Evolutionary conservation across 2,888 invertebrate species (phyloP), one percentile per base, ranked within the genome.

Genomic region (Pyrocoelia pectoralis): DNA sequence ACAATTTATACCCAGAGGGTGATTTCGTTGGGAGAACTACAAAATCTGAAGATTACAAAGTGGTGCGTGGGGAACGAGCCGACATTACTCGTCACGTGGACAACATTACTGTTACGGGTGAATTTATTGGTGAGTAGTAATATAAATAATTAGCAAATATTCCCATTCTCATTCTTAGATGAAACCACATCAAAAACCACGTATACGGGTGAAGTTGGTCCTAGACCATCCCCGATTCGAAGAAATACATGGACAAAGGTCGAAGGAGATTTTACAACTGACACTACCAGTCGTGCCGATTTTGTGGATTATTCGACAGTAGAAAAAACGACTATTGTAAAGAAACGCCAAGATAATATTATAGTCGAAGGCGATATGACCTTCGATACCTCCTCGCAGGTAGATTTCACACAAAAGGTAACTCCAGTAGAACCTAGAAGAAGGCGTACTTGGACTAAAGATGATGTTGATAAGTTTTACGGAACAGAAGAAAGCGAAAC

Each of bases 221-320:
- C 89, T 75, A 84, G 88, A 72, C 85, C 88, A 43, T 87, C 84
- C 75, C 87, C 89, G 61, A 86, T 90, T 50, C 83, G 92, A 70
- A 85, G 91, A 56, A 90, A 91, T 73, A 92, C 92, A 1, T 92
- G 88, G 84, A 92, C 92, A 0, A 92, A 92, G 79, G 82, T 90
- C 46, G 91, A 90, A 80, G 91, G 91, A 24, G 91, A 91, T 58
- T 87, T 91, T 80, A 84, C 80, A 43, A 87, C 88, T 41, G 89
- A 89, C 71, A 91, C 91, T 2, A 91, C 91, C 13, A 85, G 83
- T 53, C 84, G 86, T 77, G 84, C 87, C 0, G 90, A 91, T 79
- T 91, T 84, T 73, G 82, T 89, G 59, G 88, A 90, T 77, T 86
- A 87, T 73, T 83, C 84, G 2, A 77, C 78, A 10, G 79, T 84